Percentiles rank a stretch among this genome's conserved stretches.
Conservation (phyloP, 2,888 invertebrate species). For the Cerceris rybyensis region DNA sequence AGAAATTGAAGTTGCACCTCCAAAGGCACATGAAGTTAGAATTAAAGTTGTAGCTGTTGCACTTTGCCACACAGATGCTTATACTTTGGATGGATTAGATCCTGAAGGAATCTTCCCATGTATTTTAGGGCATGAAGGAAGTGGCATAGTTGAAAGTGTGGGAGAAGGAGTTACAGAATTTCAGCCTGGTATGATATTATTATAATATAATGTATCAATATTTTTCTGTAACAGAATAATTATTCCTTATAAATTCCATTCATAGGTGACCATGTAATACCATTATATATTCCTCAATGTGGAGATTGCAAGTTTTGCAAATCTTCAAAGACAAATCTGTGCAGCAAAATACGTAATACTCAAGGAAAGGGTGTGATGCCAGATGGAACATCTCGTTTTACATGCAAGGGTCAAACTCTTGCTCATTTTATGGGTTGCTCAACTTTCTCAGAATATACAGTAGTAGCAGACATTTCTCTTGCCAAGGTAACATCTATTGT, state of each 20-base stretch:
- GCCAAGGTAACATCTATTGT: conserved; percentile 87
- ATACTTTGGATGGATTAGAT: conserved; percentile 93
- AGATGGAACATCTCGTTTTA: conserved; percentile 94
- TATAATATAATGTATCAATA: conserved; percentile 1
- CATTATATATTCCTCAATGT: conserved; percentile 98
- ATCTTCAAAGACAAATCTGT: conserved; percentile 97
- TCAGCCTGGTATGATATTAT: conserved; percentile 85
- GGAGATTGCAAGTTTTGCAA: conserved; percentile 97
- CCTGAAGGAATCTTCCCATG: conserved; percentile 96
- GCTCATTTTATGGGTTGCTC: conserved; percentile 99
- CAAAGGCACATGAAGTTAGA: conserved; percentile 95
- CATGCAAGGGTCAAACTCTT: conserved; percentile 89
- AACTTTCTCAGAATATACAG: conserved; percentile 96
- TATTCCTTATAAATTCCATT: neutral
- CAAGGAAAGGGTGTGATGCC: conserved; percentile 96
- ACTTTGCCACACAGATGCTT: conserved; percentile 96
- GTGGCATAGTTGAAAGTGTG: conserved; percentile 97
- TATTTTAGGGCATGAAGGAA: conserved; percentile 97
- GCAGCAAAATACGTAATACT: conserved; percentile 93
- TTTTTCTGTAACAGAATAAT: conserved; percentile 6
- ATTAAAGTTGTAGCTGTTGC: conserved; percentile 91
- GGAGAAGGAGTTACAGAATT: conserved; percentile 95
- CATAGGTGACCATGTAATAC: conserved; percentile 96
- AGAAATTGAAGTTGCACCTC: conserved; percentile 96
- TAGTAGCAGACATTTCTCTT: conserved; percentile 97